Evolutionary conservation across 2,797 vertebrate species (phyloP).

Genomic region (Peromyscus melanophrys): DNA sequence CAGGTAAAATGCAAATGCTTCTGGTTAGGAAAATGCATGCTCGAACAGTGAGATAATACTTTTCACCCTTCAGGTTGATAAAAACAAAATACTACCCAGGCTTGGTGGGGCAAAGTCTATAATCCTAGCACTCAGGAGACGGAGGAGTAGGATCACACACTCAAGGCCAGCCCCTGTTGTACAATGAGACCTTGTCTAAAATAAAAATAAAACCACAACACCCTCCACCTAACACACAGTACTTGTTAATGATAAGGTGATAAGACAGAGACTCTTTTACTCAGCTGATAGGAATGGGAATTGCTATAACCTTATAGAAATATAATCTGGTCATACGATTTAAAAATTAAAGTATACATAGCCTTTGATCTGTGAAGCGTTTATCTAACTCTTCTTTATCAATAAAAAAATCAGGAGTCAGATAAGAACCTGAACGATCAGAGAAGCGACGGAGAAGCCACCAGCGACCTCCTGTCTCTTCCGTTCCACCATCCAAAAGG

Average conservation of each 20-base stretch:
- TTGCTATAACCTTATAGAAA: background rate
- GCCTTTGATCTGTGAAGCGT: background rate
- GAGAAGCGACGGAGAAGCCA: background rate
- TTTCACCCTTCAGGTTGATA: background rate
- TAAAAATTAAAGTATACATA: background rate
- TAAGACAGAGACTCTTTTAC: background rate
- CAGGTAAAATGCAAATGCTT: constrained; percentile 25
- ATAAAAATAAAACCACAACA: background rate
- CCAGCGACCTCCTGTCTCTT: background rate
- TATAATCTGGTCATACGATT: constrained; percentile 14
- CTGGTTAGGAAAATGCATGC: background rate
- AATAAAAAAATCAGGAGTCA: background rate
- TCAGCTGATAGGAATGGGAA: background rate
- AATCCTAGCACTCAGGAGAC: background rate
- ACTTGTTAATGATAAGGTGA: background rate
- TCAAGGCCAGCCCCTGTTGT: background rate
- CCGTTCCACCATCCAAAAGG: background rate
- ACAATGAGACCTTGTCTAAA: background rate
- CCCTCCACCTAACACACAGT: background rate
- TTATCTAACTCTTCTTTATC: background rate
- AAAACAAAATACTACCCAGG: background rate
- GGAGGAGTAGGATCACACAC: too few relatives aligned
- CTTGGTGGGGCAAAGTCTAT: background rate
- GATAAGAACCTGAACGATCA: background rate
- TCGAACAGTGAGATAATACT: background rate